These are phyloP conservation scores for Drosophila kokeensis DNA, from an alignment of 2,888 invertebrate species.

Conservation along the genomic window DNA sequence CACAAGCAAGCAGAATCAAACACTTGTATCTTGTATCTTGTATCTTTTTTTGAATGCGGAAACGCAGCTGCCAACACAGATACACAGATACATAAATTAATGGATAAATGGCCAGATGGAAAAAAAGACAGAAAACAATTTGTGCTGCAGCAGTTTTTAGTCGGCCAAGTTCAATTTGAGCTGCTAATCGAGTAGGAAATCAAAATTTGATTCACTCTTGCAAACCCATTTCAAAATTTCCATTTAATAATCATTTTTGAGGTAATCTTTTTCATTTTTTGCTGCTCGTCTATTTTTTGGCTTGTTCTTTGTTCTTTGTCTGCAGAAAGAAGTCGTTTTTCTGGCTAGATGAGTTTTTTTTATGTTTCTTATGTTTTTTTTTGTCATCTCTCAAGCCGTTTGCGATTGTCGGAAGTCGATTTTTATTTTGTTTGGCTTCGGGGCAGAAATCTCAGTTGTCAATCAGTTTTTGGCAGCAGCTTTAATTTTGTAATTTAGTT, in stretches of 20 bases:
- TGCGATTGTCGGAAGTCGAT: constrained; percentile 42
- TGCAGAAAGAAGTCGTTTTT: constrained; percentile 48
- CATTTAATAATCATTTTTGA: constrained; percentile 18
- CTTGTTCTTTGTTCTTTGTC: constrained; percentile 53
- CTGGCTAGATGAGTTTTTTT: constrained; percentile 58
- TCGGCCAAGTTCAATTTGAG: constrained; percentile 56
- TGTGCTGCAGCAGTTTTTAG: constrained; percentile 28
- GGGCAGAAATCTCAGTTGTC: neutral
- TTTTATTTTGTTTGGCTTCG: constrained; percentile 3
- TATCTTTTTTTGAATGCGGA: constrained; percentile 59
- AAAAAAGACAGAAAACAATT: constrained; percentile 6
- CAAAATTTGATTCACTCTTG: constrained; percentile 9
- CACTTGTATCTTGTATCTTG: constrained; percentile 19
- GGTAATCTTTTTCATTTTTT: constrained; percentile 25
- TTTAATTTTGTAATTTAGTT: neutral
- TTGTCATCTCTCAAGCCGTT: constrained; percentile 27
- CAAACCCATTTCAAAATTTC: constrained; percentile 11
- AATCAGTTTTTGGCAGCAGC: neutral
- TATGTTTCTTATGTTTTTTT: constrained; percentile 30
- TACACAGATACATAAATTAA: constrained; percentile 9
- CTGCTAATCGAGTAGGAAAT: constrained; percentile 50
- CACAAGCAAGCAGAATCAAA: neutral
- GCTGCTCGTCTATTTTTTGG: constrained; percentile 38
- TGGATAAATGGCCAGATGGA: constrained; percentile 3
- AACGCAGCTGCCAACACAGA: constrained; percentile 40